Evolutionary conservation across 2,888 invertebrate genomes (phyloP).

Genomic region (Ophion slaviceki): DNA sequence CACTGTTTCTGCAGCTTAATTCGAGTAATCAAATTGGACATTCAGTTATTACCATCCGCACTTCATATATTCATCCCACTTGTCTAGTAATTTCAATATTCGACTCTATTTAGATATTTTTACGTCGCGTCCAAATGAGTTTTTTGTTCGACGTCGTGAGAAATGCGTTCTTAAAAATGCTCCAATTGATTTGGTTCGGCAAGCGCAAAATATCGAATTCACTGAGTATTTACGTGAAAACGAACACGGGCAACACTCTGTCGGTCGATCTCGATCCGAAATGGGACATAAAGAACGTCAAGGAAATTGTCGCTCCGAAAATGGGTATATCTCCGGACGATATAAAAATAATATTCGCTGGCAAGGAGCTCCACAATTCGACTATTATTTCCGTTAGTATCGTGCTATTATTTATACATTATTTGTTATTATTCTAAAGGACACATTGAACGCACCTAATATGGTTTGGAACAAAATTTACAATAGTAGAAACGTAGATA

Average conservation of each 20-base stretch:
- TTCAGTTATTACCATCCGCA: not conserved
- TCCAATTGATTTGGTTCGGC: slow-evolving; percentile 87
- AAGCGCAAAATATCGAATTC: slow-evolving; percentile 86
- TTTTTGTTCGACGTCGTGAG: slow-evolving; percentile 86
- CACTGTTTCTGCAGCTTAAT: not conserved
- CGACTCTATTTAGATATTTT: not conserved
- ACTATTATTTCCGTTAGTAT: slow-evolving; percentile 87
- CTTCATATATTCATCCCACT: not conserved
- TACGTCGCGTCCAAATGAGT: slow-evolving; percentile 79
- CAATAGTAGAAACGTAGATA: no score
- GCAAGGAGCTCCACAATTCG: slow-evolving; percentile 90
- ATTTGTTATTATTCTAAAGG: no score
- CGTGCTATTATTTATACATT: no score
- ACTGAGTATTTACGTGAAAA: slow-evolving; percentile 88
- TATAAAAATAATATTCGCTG: slow-evolving; percentile 91
- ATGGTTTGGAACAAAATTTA: no score
- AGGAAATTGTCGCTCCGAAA: slow-evolving; percentile 89
- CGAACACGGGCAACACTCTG: slow-evolving; percentile 87
- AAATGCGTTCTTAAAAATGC: slow-evolving; percentile 86
- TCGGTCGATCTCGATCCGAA: slow-evolving; percentile 89
- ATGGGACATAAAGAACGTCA: slow-evolving; percentile 90
- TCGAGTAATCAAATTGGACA: not conserved
- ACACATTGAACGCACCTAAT: no score
- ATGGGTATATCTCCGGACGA: slow-evolving; percentile 88
- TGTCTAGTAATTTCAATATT: not conserved